phyloP scores from a whole-genome alignment of 2,888 invertebrate species.

The Phalera bucephala region DNA sequence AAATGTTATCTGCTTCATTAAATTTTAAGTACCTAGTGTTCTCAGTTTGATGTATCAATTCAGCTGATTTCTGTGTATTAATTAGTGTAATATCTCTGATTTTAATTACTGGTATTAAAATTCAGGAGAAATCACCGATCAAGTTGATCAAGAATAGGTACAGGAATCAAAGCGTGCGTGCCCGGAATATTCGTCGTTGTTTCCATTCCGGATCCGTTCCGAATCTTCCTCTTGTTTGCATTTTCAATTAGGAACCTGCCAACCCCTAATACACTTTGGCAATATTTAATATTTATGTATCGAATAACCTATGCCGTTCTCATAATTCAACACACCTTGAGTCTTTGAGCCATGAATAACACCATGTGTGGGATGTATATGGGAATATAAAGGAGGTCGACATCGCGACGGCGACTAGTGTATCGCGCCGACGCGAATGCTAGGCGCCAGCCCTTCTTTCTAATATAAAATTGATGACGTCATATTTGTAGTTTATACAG shows the following conservation, averaged over 20 bases:
- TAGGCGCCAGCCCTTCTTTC: background rate
- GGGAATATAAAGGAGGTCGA: constrained; percentile 29
- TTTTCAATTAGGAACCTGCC: constrained; percentile 39
- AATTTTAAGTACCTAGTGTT: no score
- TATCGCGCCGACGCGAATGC: constrained; percentile 6
- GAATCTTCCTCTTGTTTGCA: constrained; percentile 50
- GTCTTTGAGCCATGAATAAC: constrained; percentile 35
- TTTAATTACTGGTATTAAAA: no score
- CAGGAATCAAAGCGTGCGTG: constrained; percentile 66
- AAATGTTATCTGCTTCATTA: no score
- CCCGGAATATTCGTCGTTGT: constrained; percentile 38
- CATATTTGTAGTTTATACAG: constrained; percentile 27
- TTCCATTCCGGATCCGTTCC: constrained; percentile 38
- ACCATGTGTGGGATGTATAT: constrained; percentile 20
- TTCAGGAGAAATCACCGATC: constrained; percentile 48
- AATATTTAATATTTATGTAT: constrained; percentile 27
- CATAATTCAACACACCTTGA: constrained; percentile 41
- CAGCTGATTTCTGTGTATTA: no score
- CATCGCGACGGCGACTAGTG: constrained; percentile 26
- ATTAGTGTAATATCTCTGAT: no score
- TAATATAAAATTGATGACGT: constrained; percentile 17
- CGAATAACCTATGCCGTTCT: constrained; percentile 24
- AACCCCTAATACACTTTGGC: constrained; percentile 18
- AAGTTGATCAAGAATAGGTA: constrained; percentile 50
- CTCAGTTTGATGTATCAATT: no score